Evolutionary conservation across 2,113 vertebrate species (phyloP).

Genomic region (Aspidoscelis tigris): DNA sequence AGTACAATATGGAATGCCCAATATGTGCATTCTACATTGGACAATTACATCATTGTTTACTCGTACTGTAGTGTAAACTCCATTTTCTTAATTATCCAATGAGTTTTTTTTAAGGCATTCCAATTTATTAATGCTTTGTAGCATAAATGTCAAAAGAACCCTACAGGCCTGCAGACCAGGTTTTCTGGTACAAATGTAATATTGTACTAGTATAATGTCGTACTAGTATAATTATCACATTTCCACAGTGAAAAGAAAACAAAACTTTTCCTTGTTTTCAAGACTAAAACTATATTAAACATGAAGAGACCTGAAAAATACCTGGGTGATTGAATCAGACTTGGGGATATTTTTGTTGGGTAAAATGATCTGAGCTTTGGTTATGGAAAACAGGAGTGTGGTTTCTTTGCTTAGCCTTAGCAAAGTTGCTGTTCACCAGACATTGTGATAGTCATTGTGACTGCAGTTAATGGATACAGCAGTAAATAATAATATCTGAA

Average conservation of each 20-base stretch:
- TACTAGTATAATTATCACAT: too few species aligned
- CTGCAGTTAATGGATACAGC: too few species aligned
- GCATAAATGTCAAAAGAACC: constrained; percentile 55
- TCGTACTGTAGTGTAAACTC: constrained; percentile 41
- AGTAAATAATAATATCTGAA: too few species aligned
- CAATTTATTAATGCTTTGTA: constrained; percentile 43
- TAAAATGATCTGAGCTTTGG: background rate
- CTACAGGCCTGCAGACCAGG: constrained; percentile 19
- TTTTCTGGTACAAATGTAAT: background rate
- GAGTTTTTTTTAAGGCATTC: constrained; percentile 49
- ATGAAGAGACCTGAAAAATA: background rate
- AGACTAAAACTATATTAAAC: constrained; percentile 28
- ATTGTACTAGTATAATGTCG: background rate
- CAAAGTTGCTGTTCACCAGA: too few species aligned
- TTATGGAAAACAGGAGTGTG: background rate
- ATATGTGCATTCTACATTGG: constrained; percentile 33
- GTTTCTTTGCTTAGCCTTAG: too few species aligned
- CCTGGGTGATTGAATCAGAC: background rate
- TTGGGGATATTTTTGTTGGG: background rate
- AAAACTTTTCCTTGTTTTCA: background rate
- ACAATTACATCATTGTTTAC: constrained; percentile 47
- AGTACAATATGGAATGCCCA: constrained; percentile 40
- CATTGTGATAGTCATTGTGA: too few species aligned
- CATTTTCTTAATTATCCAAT: constrained; percentile 23
- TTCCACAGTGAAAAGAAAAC: constrained; percentile 22